Percentiles rank a stretch among this genome's conserved stretches.
These are phyloP conservation scores for Orussus abietinus DNA, from an alignment of 1,140 invertebrate species.

Conservation along the genomic window DNA sequence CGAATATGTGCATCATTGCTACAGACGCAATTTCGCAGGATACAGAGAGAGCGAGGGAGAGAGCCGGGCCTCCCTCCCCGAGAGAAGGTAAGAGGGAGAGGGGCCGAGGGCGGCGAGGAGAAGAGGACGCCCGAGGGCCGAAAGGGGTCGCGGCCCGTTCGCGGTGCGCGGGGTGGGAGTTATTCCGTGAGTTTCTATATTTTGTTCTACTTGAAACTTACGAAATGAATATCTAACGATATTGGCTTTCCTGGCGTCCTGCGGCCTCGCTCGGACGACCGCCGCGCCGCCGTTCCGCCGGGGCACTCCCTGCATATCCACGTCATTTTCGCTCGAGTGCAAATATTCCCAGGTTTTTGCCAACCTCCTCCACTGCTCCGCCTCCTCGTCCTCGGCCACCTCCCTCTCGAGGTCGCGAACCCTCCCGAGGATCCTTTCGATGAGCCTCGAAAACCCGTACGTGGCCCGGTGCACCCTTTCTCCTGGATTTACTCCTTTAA, in stretches of 20 bases:
- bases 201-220: conserved; percentile 51
- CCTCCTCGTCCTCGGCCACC: background rate
- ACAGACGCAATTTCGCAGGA: conserved; percentile 33
- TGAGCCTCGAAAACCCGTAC: background rate
- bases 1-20: conserved; percentile 24
- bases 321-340: conserved; percentile 34
- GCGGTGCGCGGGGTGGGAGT: conserved; percentile 12
- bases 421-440: background rate
- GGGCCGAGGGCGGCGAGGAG: background rate
- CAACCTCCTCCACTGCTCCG: conserved; percentile 1
- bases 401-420: background rate
- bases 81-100: background rate
- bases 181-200: conserved; percentile 41
- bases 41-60: conserved; percentile 20
- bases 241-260: conserved; percentile 33
- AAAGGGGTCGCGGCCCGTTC: conserved; percentile 2
- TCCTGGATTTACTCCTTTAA: no score
- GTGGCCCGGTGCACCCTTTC: background rate
- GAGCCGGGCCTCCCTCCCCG: conserved; percentile 5
- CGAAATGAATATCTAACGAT: conserved; percentile 51
- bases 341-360: conserved; percentile 34
- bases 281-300: background rate
- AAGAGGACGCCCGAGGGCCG: conserved; percentile 1
- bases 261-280: background rate
- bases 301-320: conserved; percentile 17